Conservation (phyloP, 2,888 invertebrate genomes). For the Trypoxylon attenuatum region DNA sequence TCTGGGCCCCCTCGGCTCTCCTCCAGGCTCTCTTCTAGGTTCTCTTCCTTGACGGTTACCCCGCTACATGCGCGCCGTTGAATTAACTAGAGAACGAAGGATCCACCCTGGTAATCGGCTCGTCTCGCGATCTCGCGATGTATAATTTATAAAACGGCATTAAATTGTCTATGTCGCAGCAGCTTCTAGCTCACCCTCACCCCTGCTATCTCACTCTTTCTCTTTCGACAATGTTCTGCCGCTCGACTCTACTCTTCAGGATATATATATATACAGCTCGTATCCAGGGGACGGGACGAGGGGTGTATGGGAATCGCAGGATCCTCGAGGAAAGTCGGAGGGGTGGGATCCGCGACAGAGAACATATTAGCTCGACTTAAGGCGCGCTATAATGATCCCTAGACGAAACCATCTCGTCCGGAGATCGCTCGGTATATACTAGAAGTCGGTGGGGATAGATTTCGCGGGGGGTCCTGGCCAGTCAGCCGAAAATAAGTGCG, state of each 20-base stretch:
- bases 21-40: too few relatives aligned
- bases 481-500: slow-evolving; percentile 71
- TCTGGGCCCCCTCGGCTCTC: slow-evolving; percentile 33
- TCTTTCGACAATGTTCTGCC: not conserved
- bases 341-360: slow-evolving; percentile 46
- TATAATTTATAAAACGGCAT: slow-evolving; percentile 73
- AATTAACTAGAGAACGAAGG: slow-evolving; percentile 53
- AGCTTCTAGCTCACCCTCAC: slow-evolving; percentile 49
- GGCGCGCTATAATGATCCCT: slow-evolving; percentile 72
- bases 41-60: slow-evolving; percentile 26
- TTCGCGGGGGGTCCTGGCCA: slow-evolving; percentile 54
- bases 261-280: slow-evolving; percentile 23
- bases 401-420: slow-evolving; percentile 66
- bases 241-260: slow-evolving; percentile 35
- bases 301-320: slow-evolving; percentile 7
- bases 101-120: slow-evolving; percentile 58
- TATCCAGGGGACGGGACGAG: slow-evolving; percentile 7
- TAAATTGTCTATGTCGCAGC: slow-evolving; percentile 68
- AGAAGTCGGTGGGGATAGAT: slow-evolving; percentile 12
- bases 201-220: slow-evolving; percentile 3
- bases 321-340: slow-evolving; percentile 17
- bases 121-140: slow-evolving; percentile 54
- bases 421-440: slow-evolving; percentile 28
- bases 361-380: slow-evolving; percentile 74
- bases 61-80: slow-evolving; percentile 7